Base-by-base conservation (phyloP, 2,888 invertebrate genomes). In the Philhelius pedissequus region DNA sequence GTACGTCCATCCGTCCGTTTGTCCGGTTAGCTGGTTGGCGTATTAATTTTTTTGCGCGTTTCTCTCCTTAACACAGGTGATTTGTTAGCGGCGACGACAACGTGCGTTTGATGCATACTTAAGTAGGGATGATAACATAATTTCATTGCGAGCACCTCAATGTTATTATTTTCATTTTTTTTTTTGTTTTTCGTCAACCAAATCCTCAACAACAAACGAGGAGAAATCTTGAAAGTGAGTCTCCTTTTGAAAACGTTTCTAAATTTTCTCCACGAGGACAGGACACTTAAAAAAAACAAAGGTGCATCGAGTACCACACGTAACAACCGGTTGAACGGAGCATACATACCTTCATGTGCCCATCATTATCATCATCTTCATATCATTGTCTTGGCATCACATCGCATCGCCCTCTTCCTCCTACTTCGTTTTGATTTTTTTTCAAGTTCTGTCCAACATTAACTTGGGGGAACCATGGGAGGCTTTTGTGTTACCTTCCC, bases 31-130 rank as follows among this genome's bases (percentile, higher is more conserved):
- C 32, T 43, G 40, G 40, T 45, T 62, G 20, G 45, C 52, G 69
- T 40, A 74, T 75, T 75, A 48, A 54, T 70, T 74, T 69, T 74
- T 68, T 22, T 32, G 56, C 43, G 32, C 50, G 32, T 69, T 56
- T 50, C 69, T 35, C 58, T 32, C 56, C 54, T 30, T 43, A 6
- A 40, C 74, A 66, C 69, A 77, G 68, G 68, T 82, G 82, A 73
- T 73, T 73, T 78, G 73, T 83, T n/a, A 58, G 64, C 15, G 48
- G 50, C 66, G 78, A 70, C 70, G 58, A 79, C 74, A 83, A 78
- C 79, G 69, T 78, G 83, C 83, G 74, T 79, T 79, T 70, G 83
- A 83, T 83, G 83, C 78, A 83, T 83, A 83, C 83, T 69, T 75
- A 83, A 83, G 83, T 70, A 79, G 74, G 69, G 58, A 70, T 83